phyloP scores from a whole-genome alignment of 2,113 vertebrate genomes.

The Psilopogon haemacephalus region DNA sequence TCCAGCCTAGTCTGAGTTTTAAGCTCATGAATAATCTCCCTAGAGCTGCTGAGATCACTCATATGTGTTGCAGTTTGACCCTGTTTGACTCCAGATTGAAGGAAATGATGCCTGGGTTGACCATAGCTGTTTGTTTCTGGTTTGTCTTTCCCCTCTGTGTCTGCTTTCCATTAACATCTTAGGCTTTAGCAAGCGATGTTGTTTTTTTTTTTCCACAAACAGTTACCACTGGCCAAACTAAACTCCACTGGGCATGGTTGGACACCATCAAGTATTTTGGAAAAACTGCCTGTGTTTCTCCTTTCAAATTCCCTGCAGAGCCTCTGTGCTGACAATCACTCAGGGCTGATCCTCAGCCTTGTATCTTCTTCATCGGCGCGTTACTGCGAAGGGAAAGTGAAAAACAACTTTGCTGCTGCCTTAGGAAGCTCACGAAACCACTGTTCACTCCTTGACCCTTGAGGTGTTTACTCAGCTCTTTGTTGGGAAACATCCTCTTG shows the following conservation, averaged over 20 bases:
- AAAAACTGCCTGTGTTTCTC: constrained; percentile 1
- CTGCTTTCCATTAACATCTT: constrained; percentile 53
- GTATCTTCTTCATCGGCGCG: rapidly evolving
- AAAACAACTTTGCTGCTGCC: neutral
- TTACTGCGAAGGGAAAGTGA: neutral
- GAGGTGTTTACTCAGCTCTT: neutral
- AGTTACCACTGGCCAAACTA: constrained; percentile 32
- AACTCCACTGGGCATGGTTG: constrained; percentile 33
- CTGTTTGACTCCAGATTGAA: constrained; percentile 33
- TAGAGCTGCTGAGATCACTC: constrained; percentile 58
- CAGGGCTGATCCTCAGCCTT: neutral
- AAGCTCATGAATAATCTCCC: constrained; percentile 28
- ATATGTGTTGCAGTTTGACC: neutral
- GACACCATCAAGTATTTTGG: constrained; percentile 24
- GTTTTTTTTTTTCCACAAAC: constrained; percentile 6
- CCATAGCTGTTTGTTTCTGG: constrained; percentile 46
- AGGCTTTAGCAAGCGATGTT: neutral
- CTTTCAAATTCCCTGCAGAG: neutral
- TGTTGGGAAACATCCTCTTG: neutral
- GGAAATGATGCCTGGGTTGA: constrained; percentile 26
- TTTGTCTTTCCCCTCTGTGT: constrained; percentile 8
- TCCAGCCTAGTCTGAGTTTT: constrained; percentile 17
- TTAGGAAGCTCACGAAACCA: neutral
- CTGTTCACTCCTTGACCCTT: neutral
- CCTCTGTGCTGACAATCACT: neutral